Conservation (phyloP, 2,797 vertebrate species). For the Centropyge bicolor region DNA sequence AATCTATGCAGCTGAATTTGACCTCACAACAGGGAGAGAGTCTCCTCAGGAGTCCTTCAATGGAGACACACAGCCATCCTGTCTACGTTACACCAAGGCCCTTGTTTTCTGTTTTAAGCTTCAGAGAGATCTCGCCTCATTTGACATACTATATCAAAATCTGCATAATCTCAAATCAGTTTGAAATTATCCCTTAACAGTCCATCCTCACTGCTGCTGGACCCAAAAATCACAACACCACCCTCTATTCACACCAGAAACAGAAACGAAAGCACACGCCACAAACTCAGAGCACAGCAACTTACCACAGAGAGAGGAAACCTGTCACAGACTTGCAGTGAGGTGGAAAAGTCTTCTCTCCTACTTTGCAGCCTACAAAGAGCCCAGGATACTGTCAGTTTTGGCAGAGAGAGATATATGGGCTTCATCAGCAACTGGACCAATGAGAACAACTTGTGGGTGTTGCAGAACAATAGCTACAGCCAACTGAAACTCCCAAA, state of each 20-base stretch:
- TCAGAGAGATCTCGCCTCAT: too few species aligned
- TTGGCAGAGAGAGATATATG: conserved; percentile 56
- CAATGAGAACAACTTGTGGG: conserved; percentile 64
- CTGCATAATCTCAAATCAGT: neutral
- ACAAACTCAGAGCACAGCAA: conserved; percentile 34
- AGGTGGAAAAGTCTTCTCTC: conserved; percentile 44
- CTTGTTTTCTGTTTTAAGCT: too few species aligned
- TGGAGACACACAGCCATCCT: too few species aligned
- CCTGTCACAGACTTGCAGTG: conserved; percentile 45
- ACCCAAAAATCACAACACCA: neutral
- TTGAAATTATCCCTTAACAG: neutral
- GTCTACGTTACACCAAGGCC: too few species aligned
- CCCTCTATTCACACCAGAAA: neutral
- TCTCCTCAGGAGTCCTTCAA: too few species aligned
- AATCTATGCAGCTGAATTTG: too few species aligned
- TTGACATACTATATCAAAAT: neutral
- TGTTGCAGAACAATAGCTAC: conserved; percentile 63
- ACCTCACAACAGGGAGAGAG: too few species aligned
- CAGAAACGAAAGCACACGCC: conserved; percentile 17
- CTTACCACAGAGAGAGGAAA: conserved; percentile 62
- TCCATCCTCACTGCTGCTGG: neutral
- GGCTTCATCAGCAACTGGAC: conserved; percentile 52
- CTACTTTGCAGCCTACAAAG: conserved; percentile 44
- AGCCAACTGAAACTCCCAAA: conserved; percentile 60
- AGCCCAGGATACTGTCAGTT: conserved; percentile 42